phyloP scores from a whole-genome alignment of 2,113 vertebrate species.

The Tragelaphus strepsiceros region DNA sequence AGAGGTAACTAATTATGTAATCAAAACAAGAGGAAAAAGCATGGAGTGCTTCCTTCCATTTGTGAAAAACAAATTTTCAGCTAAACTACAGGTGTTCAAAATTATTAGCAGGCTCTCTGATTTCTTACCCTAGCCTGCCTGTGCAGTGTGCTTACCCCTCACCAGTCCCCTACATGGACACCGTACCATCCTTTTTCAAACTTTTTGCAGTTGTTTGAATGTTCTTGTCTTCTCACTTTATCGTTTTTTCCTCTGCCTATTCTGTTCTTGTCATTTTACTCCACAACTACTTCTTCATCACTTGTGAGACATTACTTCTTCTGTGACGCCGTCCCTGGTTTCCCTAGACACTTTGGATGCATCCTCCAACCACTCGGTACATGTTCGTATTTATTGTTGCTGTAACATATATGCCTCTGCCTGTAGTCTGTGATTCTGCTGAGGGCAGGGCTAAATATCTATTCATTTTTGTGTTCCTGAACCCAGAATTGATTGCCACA shows the following conservation, averaged over 20 bases:
- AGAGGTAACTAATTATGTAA: slow-evolving; percentile 85
- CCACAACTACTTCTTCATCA: neutral
- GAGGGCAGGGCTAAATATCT: neutral
- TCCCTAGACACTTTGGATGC: neutral
- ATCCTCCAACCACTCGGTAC: neutral
- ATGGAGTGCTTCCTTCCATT: neutral
- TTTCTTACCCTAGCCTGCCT: neutral
- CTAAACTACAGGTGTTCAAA: neutral
- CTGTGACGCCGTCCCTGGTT: neutral
- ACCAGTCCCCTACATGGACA: fast-evolving
- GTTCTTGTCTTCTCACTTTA: neutral
- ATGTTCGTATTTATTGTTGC: neutral
- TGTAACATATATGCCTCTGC: neutral
- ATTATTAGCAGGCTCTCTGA: neutral
- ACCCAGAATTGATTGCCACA: neutral
- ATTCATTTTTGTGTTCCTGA: neutral
- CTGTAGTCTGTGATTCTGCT: neutral
- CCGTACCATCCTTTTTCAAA: neutral
- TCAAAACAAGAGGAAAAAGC: neutral
- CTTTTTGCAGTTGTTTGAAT: neutral
- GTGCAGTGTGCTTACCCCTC: neutral
- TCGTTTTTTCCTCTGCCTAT: neutral
- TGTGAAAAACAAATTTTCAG: neutral
- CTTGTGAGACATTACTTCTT: neutral
- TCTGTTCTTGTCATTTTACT: neutral